Evolutionary conservation across 2,113 vertebrate species (phyloP).

Genomic region (Halichoeres trimaculatus): DNA sequence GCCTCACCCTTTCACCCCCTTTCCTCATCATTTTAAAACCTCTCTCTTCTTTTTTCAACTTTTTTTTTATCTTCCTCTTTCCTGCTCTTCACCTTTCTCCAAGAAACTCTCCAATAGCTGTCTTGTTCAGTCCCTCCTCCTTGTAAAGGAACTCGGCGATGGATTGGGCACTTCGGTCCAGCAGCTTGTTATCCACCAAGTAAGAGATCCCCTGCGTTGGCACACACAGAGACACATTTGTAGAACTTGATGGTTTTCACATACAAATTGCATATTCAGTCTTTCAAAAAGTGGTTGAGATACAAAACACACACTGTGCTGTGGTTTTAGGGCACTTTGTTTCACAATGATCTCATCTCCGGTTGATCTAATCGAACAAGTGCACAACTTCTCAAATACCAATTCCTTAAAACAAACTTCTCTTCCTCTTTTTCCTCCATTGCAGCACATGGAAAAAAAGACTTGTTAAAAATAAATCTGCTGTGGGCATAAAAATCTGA

Average conservation of each 20-base stretch:
- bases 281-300: not conserved
- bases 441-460: slow-evolving; percentile 5
- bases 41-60: not conserved
- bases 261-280: accelerated
- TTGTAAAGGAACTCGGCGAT: slow-evolving; percentile 94
- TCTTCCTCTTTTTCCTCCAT: slow-evolving; percentile 63
- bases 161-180: slow-evolving; percentile 79
- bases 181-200: slow-evolving; percentile 85
- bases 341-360: slow-evolving; percentile 62
- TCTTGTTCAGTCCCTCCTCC: slow-evolving; percentile 95
- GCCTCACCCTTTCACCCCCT: not conserved
- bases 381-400: slow-evolving; percentile 29
- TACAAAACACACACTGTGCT: not conserved
- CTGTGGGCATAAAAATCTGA: not conserved
- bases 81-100: slow-evolving; percentile 87
- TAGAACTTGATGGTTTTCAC: not conserved
- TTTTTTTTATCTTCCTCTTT: too few species aligned
- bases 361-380: not conserved
- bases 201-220: slow-evolving; percentile 89
- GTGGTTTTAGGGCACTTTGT: slow-evolving; percentile 1
- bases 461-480: not conserved
- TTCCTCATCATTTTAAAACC: too few species aligned
- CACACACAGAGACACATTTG: not conserved
- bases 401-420: slow-evolving; percentile 62
- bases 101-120: slow-evolving; percentile 93